Base-by-base conservation (phyloP, 2,797 vertebrate genomes). In the Chiloscyllium punctatum region DNA sequence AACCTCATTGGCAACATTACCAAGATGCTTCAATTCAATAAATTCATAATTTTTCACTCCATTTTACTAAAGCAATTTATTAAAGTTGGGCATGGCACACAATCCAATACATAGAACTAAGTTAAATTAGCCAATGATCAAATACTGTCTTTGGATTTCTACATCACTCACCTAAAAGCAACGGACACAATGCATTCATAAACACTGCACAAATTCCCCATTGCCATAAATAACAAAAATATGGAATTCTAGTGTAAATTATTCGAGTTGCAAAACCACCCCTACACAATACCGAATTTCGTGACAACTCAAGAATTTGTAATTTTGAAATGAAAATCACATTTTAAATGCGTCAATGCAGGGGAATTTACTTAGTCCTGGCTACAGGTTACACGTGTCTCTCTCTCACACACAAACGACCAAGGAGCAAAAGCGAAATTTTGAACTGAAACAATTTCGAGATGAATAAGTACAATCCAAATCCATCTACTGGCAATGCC, bases 401-500 rank as follows among this genome's bases (percentile, higher is more conserved):
- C 42, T 48, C 42, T 48, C 42, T 48, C 90, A 23, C n/a, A 68
- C n/a, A 37, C 57, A 68, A 68, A 77, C 62, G 37, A 42, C 90
- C 90, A 92, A 92, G n/a, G 23, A 42, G 21, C 1, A 4, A 84
- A n/a, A 66, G 66, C 4, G 37, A 84, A 79, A 42, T 69, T 92
- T 91, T n/a, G 25, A 92, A 92, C 90, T 37, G 90, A 92, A 21
- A 69, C 33, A 21, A 69, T 74, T 71, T 94, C 94, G 33, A 51
- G 94, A 27, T 51, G 66, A 94, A 62, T 0, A 94, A 51, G 92
- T 69, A 51, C 92, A 72, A 72, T 94, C 27, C 94, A 72, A 71
- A 71, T 37, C 25, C 94, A 68, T 27, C 69, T 53, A 94, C 94
- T 94, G 33, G 74, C 94, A 74, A 62, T 30, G 90, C 2, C 33